These are phyloP conservation scores for Caenorhabditis brenneri DNA, from an alignment of 1,140 invertebrate genomes.

Conservation along the genomic window DNA sequence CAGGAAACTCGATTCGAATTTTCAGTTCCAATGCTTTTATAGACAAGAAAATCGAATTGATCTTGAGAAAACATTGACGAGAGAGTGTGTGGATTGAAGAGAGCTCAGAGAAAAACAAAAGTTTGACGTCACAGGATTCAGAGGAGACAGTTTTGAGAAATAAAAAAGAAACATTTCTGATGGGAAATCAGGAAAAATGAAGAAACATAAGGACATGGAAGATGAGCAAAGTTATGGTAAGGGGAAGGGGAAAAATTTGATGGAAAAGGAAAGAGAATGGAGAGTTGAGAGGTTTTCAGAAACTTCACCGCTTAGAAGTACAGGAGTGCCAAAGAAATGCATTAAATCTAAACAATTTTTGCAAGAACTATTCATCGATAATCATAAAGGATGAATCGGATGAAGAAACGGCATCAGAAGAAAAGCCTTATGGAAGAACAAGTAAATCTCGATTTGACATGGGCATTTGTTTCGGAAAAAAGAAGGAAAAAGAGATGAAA, in stretches of 20 bases:
- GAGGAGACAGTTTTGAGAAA: not conserved
- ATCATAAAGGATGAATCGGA: too few species aligned
- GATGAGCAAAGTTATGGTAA: not conserved
- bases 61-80: not conserved
- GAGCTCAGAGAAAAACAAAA: not conserved
- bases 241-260: not conserved
- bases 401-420: not conserved
- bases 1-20: not conserved
- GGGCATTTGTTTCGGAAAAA: not conserved
- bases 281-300: too few species aligned
- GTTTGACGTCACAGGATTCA: slow-evolving; percentile 12
- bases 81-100: not conserved
- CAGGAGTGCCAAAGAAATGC: too few species aligned
- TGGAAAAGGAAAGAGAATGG: too few species aligned
- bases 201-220: not conserved
- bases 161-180: not conserved
- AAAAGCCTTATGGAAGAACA: not conserved
- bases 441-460: not conserved
- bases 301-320: too few species aligned
- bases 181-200: not conserved
- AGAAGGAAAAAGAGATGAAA: not conserved
- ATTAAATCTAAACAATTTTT: too few species aligned
- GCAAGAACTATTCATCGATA: too few species aligned
- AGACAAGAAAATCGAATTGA: not conserved
- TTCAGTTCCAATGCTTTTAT: not conserved